Evolutionary conservation across 1,140 invertebrate genomes (phyloP).

Genomic region (Pentalonia nigronervosa): DNA sequence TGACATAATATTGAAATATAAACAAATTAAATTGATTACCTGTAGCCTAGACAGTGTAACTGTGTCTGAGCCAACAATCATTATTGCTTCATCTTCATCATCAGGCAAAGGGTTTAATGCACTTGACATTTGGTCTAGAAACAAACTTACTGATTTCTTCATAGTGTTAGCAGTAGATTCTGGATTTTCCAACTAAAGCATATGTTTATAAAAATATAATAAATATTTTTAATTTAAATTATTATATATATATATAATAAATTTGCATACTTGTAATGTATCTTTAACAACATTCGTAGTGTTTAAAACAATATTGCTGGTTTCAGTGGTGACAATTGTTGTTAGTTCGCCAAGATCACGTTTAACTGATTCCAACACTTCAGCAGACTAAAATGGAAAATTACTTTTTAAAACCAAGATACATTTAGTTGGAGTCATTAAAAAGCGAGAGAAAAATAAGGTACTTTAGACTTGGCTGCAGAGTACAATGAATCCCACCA

Average conservation of each 20-base stretch:
- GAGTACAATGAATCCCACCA: slow-evolving; percentile 58
- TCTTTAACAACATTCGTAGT: slow-evolving; percentile 73
- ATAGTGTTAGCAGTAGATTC: slow-evolving; percentile 74
- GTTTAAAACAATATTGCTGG: slow-evolving; percentile 70
- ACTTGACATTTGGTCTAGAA: slow-evolving; percentile 71
- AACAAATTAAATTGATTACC: slow-evolving; percentile 62
- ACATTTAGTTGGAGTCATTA: background rate
- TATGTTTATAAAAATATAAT: background rate
- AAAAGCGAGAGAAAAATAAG: background rate
- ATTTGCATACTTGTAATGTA: slow-evolving; percentile 70
- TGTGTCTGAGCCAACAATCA: slow-evolving; percentile 70
- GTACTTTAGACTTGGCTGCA: slow-evolving; percentile 57
- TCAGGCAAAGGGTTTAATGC: slow-evolving; percentile 74
- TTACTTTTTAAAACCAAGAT: background rate
- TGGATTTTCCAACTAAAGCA: slow-evolving; percentile 72
- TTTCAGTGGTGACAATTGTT: slow-evolving; percentile 74
- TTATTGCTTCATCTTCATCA: slow-evolving; percentile 73
- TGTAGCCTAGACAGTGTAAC: slow-evolving; percentile 70
- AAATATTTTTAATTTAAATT: background rate
- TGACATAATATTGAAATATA: background rate
- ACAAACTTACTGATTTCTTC: slow-evolving; percentile 74
- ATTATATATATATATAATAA: background rate
- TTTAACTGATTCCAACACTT: slow-evolving; percentile 79
- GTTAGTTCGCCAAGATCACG: slow-evolving; percentile 79
- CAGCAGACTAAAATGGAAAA: slow-evolving; percentile 62